Evolutionary conservation across 2,113 vertebrate species (phyloP).

Genomic region (Notiomystis cincta): DNA sequence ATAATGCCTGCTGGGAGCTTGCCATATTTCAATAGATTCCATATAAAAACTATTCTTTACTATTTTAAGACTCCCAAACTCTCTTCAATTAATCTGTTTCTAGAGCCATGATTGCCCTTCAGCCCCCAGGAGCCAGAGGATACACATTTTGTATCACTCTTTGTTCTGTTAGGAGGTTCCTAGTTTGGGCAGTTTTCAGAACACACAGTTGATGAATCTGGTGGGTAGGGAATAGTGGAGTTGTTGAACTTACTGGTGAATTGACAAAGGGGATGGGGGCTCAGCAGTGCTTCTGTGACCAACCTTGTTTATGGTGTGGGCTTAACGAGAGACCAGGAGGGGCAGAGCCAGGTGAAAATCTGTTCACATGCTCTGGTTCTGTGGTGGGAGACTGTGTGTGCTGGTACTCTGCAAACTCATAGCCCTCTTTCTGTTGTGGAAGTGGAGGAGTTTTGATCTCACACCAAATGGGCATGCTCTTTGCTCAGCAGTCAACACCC

Average conservation of each 20-base stretch:
- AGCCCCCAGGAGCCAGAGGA: conserved; percentile 4
- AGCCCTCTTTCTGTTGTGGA: not conserved
- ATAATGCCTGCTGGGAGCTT: conserved; percentile 76
- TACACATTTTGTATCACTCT: not conserved
- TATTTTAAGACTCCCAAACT: conserved; percentile 49
- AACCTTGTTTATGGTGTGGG: not conserved
- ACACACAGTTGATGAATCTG: not conserved
- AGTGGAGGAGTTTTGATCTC: not conserved
- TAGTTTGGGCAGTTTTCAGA: not conserved
- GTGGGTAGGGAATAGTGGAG: not conserved
- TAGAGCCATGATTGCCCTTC: not conserved
- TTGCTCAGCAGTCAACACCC: not conserved
- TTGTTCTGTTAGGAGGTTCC: not conserved
- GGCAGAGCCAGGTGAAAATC: not conserved
- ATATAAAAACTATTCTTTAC: conserved; percentile 64
- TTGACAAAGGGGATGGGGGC: not conserved
- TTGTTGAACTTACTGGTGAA: not conserved
- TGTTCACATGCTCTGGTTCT: not conserved
- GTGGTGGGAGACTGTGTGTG: not conserved
- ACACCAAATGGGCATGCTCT: not conserved
- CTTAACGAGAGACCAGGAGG: not conserved
- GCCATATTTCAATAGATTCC: conserved; percentile 70
- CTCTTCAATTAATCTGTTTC: conserved; percentile 29
- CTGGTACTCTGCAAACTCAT: not conserved
- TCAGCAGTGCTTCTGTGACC: not conserved